Evolutionary conservation across 1,140 invertebrate genomes (phyloP).

Genomic region (Drosophila albomicans): DNA sequence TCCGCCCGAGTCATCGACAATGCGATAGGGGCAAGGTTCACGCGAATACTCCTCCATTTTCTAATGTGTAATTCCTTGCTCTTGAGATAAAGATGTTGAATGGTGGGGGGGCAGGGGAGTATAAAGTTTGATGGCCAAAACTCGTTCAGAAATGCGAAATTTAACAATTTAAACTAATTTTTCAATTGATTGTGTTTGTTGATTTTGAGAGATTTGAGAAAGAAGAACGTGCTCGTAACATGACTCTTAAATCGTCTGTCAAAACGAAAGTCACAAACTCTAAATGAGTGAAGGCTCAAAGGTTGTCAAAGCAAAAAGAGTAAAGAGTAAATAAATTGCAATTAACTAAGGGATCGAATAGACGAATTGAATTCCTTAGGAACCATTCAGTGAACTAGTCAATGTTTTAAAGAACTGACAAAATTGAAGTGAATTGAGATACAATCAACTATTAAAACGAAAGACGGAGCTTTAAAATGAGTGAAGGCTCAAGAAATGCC

Average conservation of each 20-base stretch:
- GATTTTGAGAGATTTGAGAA: constrained; percentile 31
- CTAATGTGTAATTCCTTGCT: too few relatives aligned
- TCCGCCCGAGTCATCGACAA: constrained; percentile 89
- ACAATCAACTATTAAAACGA: too few relatives aligned
- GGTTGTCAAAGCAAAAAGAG: not conserved
- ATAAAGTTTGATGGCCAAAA: constrained; percentile 4
- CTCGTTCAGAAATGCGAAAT: constrained; percentile 15
- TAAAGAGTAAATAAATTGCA: too few relatives aligned
- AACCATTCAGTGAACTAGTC: too few relatives aligned
- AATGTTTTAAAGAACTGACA: too few relatives aligned
- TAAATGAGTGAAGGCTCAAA: not conserved
- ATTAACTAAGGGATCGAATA: too few relatives aligned
- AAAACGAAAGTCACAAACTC: constrained; percentile 3
- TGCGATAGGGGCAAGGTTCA: constrained; percentile 84
- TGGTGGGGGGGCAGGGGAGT: too few relatives aligned
- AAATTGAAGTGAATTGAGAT: too few relatives aligned
- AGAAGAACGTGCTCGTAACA: constrained; percentile 23
- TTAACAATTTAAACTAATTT: constrained; percentile 41
- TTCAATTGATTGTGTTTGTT: constrained; percentile 23
- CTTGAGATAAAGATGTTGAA: too few relatives aligned
- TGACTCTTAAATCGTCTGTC: constrained; percentile 6
- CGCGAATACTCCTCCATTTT: constrained; percentile 97
- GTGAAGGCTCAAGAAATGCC: not conserved
- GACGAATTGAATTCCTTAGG: too few relatives aligned
- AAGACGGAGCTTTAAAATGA: not conserved